Percentiles rank a stretch among this genome's conserved stretches.
These are phyloP conservation scores for Corydoras sp. DNA, from an alignment of 2,113 vertebrate species.

Conservation along the genomic window DNA sequence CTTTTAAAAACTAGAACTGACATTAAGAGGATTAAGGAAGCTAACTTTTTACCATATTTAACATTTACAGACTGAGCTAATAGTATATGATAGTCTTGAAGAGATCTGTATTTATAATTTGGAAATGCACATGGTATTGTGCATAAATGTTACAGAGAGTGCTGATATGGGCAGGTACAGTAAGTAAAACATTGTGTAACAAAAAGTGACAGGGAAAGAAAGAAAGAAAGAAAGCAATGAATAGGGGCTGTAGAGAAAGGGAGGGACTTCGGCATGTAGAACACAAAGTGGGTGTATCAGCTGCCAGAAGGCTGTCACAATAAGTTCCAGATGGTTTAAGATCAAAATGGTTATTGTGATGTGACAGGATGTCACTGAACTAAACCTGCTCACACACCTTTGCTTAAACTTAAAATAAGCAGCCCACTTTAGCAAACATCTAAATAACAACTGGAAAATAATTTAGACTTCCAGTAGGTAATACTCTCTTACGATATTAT, in stretches of 20 bases:
- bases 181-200: not conserved
- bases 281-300: constrained; percentile 30
- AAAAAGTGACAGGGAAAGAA: not conserved
- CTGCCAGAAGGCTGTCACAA: constrained; percentile 27
- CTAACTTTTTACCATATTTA: not conserved
- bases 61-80: not conserved
- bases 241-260: not conserved
- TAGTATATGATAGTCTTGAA: not conserved
- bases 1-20: not conserved
- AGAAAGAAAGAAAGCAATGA: not conserved
- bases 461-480: no score
- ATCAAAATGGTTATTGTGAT: not conserved
- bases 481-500: no score
- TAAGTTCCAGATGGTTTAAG: constrained; percentile 29
- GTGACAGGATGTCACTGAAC: constrained; percentile 2
- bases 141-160: not conserved
- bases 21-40: constrained; percentile 19
- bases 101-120: not conserved
- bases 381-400: not conserved
- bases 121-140: constrained; percentile 3
- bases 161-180: constrained; percentile 5
- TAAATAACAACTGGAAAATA: no score
- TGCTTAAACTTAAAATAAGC: not conserved
- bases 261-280: constrained; percentile 17
- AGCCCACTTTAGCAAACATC: not conserved